These are phyloP conservation scores for Hermaeophaga mercurialis DNA, from an alignment of 2,888 invertebrate genomes.

Conservation along the genomic window DNA sequence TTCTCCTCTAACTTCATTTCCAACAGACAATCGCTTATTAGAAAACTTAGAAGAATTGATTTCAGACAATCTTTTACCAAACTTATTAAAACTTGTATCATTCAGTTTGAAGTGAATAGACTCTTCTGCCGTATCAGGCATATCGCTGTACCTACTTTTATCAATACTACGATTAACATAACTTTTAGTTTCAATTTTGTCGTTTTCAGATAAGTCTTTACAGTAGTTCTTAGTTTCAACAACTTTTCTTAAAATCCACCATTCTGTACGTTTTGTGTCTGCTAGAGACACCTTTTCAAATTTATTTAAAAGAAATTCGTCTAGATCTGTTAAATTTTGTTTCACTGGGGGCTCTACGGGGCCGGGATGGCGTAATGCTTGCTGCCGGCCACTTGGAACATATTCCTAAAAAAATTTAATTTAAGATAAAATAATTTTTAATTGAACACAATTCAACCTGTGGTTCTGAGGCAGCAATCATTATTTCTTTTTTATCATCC, in stretches of 20 bases:
- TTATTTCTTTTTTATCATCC: slow-evolving; percentile 82
- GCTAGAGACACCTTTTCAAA: slow-evolving; percentile 78
- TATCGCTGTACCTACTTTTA: slow-evolving; percentile 40
- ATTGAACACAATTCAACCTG: slow-evolving; percentile 63
- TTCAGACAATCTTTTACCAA: slow-evolving; percentile 48
- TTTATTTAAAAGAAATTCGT: slow-evolving; percentile 70
- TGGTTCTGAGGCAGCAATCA: slow-evolving; percentile 91
- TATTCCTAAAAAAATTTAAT: slow-evolving; percentile 68
- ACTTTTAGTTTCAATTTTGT: slow-evolving; percentile 33
- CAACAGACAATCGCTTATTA: slow-evolving; percentile 40
- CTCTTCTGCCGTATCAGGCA: slow-evolving; percentile 41
- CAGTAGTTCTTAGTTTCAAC: slow-evolving; percentile 53
- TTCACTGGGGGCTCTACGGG: slow-evolving; percentile 60
- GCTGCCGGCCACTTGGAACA: slow-evolving; percentile 85
- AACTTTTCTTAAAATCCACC: slow-evolving; percentile 65
- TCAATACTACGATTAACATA: slow-evolving; percentile 29
- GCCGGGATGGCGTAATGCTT: slow-evolving; percentile 77
- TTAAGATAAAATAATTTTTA: slow-evolving; percentile 2
- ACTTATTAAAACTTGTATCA: slow-evolving; percentile 45
- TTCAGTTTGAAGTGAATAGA: slow-evolving; percentile 46
- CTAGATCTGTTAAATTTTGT: slow-evolving; percentile 39
- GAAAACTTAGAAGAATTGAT: slow-evolving; percentile 39
- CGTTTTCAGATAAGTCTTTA: slow-evolving; percentile 22
- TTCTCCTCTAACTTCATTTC: slow-evolving; percentile 27
- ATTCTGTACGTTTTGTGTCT: slow-evolving; percentile 62